These are phyloP conservation scores for Aythya fuligula DNA, from an alignment of 2,797 vertebrate species.

Conservation along the genomic window DNA sequence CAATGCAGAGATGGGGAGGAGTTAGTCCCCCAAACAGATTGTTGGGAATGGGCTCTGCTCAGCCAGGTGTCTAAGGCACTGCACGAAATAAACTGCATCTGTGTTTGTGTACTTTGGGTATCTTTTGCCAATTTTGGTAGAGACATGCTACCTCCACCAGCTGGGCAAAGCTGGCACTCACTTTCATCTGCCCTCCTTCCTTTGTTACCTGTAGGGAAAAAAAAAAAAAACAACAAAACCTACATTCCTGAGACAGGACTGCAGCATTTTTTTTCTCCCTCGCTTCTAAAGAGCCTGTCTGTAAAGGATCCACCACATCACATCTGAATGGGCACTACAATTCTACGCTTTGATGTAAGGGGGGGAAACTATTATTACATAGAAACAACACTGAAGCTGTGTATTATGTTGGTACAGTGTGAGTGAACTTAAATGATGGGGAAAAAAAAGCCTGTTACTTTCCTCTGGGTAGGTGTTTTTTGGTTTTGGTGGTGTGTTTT, in stretches of 20 bases:
- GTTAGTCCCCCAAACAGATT: background rate
- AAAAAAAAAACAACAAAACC: background rate
- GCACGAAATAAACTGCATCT: background rate
- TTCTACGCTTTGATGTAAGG: background rate
- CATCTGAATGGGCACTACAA: background rate
- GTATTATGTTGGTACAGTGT: background rate
- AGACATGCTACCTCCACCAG: background rate
- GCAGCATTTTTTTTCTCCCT: background rate
- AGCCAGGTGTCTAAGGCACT: background rate
- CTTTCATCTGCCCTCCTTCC: background rate
- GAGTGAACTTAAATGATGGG: background rate
- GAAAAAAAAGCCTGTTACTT: background rate
- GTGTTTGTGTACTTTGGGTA: background rate
- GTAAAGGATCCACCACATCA: background rate
- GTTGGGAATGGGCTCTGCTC: background rate
- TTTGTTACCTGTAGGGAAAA: background rate
- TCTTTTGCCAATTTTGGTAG: background rate
- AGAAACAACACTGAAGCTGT: background rate
- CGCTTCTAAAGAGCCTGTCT: background rate
- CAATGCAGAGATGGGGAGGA: background rate
- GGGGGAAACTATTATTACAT: fast-evolving
- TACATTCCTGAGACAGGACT: background rate
- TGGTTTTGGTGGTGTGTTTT: no score
- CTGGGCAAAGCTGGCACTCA: background rate
- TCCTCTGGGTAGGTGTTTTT: background rate